Evolutionary conservation across 2,113 vertebrate genomes (phyloP).

Genomic region (Ranitomeya imitator): DNA sequence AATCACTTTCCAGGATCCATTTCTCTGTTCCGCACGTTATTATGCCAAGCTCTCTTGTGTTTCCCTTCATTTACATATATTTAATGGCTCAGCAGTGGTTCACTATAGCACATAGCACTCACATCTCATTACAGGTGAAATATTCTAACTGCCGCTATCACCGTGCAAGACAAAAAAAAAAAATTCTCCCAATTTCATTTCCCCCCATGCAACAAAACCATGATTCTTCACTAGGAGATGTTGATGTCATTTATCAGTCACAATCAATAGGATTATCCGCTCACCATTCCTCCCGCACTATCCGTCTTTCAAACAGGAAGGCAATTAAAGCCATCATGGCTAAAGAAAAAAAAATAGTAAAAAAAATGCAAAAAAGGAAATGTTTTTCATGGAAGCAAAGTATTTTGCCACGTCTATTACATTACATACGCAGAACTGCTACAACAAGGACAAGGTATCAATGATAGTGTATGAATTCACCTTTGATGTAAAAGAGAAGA

Average conservation of each 20-base stretch:
- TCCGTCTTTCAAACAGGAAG: conserved; percentile 73
- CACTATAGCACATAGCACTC: conserved; percentile 92
- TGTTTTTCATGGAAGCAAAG: conserved; percentile 73
- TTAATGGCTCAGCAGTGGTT: conserved; percentile 99
- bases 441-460: too few species aligned
- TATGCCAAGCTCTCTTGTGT: conserved; percentile 96
- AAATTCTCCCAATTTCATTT: conserved; percentile 90
- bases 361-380: conserved; percentile 76
- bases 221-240: conserved; percentile 88
- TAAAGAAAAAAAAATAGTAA: conserved; percentile 71
- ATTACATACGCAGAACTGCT: conserved; percentile 43
- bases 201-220: conserved; percentile 86
- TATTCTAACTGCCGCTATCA: conserved; percentile 92
- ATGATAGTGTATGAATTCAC: too few species aligned
- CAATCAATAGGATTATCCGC: conserved; percentile 84
- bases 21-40: conserved; percentile 98
- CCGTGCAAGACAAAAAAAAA: conserved; percentile 84
- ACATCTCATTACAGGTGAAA: conserved; percentile 95
- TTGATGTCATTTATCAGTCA: conserved; percentile 87
- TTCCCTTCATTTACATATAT: conserved; percentile 99
- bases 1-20: conserved; percentile 99
- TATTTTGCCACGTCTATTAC: conserved; percentile 68
- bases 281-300: conserved; percentile 74
- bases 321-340: conserved; percentile 83
- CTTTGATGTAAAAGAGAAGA: too few species aligned